These are phyloP conservation scores for Colius striatus DNA, from an alignment of 2,113 vertebrate genomes.

Conservation along the genomic window DNA sequence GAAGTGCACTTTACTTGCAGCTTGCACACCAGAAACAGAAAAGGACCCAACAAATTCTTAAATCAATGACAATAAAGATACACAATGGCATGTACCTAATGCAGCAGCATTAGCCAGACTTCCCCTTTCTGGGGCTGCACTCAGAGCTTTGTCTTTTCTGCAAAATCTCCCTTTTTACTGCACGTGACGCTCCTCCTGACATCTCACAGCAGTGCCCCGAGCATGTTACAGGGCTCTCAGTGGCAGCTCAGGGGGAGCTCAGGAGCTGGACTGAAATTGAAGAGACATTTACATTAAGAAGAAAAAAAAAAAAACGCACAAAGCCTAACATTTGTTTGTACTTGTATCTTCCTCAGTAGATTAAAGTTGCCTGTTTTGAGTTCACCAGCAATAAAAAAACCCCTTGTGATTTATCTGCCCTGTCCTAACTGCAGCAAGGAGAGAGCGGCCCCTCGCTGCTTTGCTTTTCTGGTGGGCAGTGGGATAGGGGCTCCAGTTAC, in stretches of 20 bases:
- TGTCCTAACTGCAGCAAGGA: conserved; percentile 37
- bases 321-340: conserved; percentile 68
- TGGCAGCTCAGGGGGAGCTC: conserved; percentile 28
- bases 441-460: neutral
- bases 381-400: conserved; percentile 76
- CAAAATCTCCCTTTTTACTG: conserved; percentile 33
- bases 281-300: conserved; percentile 50
- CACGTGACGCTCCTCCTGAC: conserved; percentile 25
- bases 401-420: conserved; percentile 62
- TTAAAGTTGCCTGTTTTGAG: conserved; percentile 78
- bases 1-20: conserved; percentile 72
- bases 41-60: neutral
- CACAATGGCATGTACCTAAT: neutral
- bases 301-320: conserved; percentile 46
- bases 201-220: conserved; percentile 39
- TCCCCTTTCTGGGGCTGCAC: conserved; percentile 26
- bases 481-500: neutral
- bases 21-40: conserved; percentile 66
- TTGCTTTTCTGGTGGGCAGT: neutral
- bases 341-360: conserved; percentile 69
- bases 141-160: conserved; percentile 44
- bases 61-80: neutral
- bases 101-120: conserved; percentile 38
- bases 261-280: conserved; percentile 31
- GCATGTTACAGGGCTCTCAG: neutral